Evolutionary conservation across 2,113 vertebrate genomes (phyloP), one percentile per base, ranked within the genome.

Genomic region (Malurus elegans): DNA sequence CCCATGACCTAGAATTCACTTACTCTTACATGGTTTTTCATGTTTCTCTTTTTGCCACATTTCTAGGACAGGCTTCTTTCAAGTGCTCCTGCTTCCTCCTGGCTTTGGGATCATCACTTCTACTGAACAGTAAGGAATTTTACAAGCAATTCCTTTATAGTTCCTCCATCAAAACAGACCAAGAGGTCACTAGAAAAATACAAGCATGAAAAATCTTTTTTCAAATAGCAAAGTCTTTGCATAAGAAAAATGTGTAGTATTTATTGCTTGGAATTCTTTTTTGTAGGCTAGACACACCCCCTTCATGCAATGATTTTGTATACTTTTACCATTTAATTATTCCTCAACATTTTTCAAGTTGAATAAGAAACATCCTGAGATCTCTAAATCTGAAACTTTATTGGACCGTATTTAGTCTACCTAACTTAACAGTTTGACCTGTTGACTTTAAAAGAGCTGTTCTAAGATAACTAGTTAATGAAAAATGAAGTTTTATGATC

Each of bases 401-500:
- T 76, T 66, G 61, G 71, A 83, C 0, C 3, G 8, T 42, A 75
- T 72, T 93, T 53, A 88, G 62, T 45, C 79, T 64, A 66, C 50
- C 25, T 50, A 73, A 86, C 36, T 76, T 83, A 57, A 75, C 90
- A 18, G 54, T 31, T 26, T 90, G 71, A 90, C 73, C 67, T 83
- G 57, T 23, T 23, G 26, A 75, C 57, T 93, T 89, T 89, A 26
- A 83, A 85, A 58, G 25, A 93, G 38, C 10, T 70, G 10, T 23
- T 82, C n/a, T 23, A 36, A 95, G 82, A 88, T 71, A 85, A 88
- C 34, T 51, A 82, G 82, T 82, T 93, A 92, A 93, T 88, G 75
- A 86, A 92, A 95, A 93, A 88, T 57, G 9, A 84, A 85, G 40
- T 71, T 92, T 79, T 87, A 94, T 0, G 1, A 57, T 47, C 73